Conservation (phyloP, 30 jellyfish, hydroid and myxozoan genomes). For the Turritopsis dohrnii region DNA sequence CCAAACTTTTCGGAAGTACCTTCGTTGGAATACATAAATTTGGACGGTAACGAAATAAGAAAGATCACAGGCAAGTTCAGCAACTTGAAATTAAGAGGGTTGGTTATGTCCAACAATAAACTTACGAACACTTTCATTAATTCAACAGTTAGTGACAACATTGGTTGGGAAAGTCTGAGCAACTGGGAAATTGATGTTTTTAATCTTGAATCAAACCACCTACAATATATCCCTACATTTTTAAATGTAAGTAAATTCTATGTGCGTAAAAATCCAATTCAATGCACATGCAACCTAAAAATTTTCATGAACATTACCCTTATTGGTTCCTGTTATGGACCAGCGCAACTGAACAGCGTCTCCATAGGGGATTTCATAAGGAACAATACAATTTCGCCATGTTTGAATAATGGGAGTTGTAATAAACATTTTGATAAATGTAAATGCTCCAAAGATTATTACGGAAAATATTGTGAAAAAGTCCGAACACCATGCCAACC, state of each 20-base stretch:
- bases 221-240: neutral
- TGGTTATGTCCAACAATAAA: neutral
- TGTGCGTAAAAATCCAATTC: neutral
- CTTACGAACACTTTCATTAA: neutral
- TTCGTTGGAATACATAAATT: neutral
- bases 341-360: neutral
- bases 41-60: neutral
- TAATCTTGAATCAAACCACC: too few relatives aligned
- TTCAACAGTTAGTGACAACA: neutral
- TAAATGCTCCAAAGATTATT: neutral
- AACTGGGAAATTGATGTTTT: neutral
- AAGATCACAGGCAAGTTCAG: neutral
- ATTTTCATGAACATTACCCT: neutral
- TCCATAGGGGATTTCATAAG: neutral
- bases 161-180: neutral
- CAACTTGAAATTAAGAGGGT: neutral
- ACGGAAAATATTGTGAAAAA: neutral
- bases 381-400: neutral
- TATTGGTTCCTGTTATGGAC: neutral
- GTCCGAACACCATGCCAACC: neutral
- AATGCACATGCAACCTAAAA: neutral
- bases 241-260: too few relatives aligned
- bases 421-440: neutral
- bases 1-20: neutral
- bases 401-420: neutral